Conservation (phyloP, 2,888 invertebrate genomes). For the Andrena praecox region DNA sequence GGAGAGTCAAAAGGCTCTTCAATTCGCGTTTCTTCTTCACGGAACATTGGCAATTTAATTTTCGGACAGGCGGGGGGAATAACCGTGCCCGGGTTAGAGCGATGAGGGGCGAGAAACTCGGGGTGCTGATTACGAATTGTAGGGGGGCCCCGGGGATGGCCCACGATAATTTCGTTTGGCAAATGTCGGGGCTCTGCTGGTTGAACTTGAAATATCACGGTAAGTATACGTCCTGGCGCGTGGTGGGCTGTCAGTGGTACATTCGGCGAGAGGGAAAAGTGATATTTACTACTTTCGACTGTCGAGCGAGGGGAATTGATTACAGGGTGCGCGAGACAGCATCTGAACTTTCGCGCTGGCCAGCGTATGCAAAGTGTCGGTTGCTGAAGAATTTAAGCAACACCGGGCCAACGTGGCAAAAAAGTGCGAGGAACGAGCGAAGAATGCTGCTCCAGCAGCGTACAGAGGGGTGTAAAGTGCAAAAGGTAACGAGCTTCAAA, state of each 20-base stretch:
- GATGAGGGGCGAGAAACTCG: not conserved
- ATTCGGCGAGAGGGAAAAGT: constrained; percentile 13
- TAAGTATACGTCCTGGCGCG: constrained; percentile 21
- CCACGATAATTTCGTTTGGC: constrained; percentile 29
- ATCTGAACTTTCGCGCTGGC: constrained; percentile 37
- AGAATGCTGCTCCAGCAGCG: not conserved
- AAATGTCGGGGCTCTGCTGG: constrained; percentile 29
- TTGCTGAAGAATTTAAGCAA: constrained; percentile 16
- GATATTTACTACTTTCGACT: constrained; percentile 44
- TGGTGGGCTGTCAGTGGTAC: not conserved
- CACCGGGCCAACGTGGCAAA: not conserved
- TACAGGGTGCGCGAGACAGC: constrained; percentile 45
- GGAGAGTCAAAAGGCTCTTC: constrained; percentile 18
- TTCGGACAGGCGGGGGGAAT: constrained; percentile 19
- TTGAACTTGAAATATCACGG: constrained; percentile 36
- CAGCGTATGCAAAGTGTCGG: constrained; percentile 41
- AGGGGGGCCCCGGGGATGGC: constrained; percentile 7
- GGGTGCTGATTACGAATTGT: constrained; percentile 31
- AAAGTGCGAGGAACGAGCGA: not conserved
- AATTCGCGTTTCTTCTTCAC: not conserved
- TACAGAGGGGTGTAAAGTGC: not conserved
- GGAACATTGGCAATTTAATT: constrained; percentile 40
- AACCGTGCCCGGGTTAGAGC: constrained; percentile 2
- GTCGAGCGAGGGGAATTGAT: constrained; percentile 52
- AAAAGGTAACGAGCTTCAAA: not conserved